Evolutionary conservation across 2,888 invertebrate genomes (phyloP), one percentile per base, ranked within the genome.

Genomic region (Lasiommata megera): DNA sequence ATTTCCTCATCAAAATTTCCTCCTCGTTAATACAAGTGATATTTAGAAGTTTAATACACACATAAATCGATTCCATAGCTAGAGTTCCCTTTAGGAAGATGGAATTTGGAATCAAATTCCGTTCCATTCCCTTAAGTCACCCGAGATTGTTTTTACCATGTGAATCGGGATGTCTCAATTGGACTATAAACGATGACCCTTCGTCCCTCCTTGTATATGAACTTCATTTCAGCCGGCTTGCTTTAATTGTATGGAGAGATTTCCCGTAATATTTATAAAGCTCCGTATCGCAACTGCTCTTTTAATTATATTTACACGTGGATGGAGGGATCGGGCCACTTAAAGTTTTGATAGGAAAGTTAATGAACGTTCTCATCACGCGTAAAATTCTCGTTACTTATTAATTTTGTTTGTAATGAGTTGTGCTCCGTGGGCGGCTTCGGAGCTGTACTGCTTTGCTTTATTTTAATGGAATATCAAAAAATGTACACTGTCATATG

Each of bases 371-470:
- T 56, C 50, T 48, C 46, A 23, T 17, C 23, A 54, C 48, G 55
- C 56, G 61, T 54, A 28, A 59, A 62, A 54, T 54, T 41, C 54
- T 56, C 59, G 44, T 59, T 50, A 62, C 53, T 51, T 59, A 59
- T 56, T 62, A 56, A 62, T 59, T 59, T 56, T 59, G 59, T 62
- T 62, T 48, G 46, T 62, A 59, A 62, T 56, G 56, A 62, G 54
- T 62, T 62, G 47, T 47, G 53, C 23, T 14, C 37, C 44, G n/a
- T 8, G 44, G 14, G 5, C 44, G 50, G 43, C 28, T 37, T 23
- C 18, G 14, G 16, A 36, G 43, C 11, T 43, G 16, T 28, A 36
- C 11, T 12, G 40, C 18, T 11, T 31, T 34, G 6, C 36, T 28
- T 29, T 8, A 16, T 43, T 28, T 29, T 44, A 44, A 29, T 44